A percentile compares a stretch with the other conserved stretches of the same genome.
phyloP scores from a whole-genome alignment of 2,888 invertebrate genomes.

The Drosophila atripex region DNA sequence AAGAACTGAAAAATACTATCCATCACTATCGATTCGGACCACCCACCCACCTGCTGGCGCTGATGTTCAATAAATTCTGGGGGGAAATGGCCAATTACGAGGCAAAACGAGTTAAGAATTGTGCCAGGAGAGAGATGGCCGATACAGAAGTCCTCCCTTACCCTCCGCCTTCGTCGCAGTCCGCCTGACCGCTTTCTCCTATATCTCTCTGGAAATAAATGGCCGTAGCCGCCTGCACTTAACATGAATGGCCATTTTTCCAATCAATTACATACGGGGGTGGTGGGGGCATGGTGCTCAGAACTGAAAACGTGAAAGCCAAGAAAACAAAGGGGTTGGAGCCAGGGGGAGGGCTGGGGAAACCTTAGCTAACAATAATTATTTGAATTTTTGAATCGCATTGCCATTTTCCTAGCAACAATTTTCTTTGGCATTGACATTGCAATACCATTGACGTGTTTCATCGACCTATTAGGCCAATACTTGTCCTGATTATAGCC shows the following conservation, averaged over 20 bases:
- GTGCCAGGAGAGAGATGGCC: constrained; percentile 44
- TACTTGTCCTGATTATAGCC: no score
- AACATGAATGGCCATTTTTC: constrained; percentile 72
- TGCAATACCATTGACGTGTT: neutral
- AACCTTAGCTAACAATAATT: constrained; percentile 35
- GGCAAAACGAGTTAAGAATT: constrained; percentile 73
- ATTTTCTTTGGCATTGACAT: constrained; percentile 50
- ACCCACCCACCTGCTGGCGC: constrained; percentile 33
- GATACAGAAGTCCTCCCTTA: constrained; percentile 24
- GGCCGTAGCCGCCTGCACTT: constrained; percentile 57
- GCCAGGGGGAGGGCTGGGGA: neutral
- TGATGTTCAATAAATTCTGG: constrained; percentile 75
- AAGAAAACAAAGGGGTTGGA: constrained; percentile 24
- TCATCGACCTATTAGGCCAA: neutral
- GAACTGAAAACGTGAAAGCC: constrained; percentile 18
- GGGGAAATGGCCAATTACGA: constrained; percentile 77
- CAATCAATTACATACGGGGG: constrained; percentile 68
- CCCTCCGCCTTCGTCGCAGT: neutral
- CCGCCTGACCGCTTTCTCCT: neutral
- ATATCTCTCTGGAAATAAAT: constrained; percentile 34
- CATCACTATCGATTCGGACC: constrained; percentile 57
- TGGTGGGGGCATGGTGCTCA: neutral
- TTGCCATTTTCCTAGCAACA: constrained; percentile 10
- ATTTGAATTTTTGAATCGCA: constrained; percentile 40
- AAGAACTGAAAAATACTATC: constrained; percentile 48